Percentiles rank a stretch among this genome's conserved stretches.
Conservation (phyloP, 2,888 invertebrate species). For the Anarsia innoxiella region DNA sequence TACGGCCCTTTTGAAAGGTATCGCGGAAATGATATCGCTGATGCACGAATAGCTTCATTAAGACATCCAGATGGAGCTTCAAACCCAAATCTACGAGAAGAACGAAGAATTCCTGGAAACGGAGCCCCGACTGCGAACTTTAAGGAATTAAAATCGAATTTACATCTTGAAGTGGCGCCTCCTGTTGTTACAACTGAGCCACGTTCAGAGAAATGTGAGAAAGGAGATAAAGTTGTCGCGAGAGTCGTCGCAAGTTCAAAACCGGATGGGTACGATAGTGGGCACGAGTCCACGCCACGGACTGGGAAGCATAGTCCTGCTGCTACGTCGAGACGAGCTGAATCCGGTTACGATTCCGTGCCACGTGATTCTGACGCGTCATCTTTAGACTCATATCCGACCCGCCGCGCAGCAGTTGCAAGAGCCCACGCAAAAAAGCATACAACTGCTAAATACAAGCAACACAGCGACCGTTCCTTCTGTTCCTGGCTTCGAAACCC, state of each 20-base stretch:
- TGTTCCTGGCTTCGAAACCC: slow-evolving; percentile 86
- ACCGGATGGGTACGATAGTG: slow-evolving; percentile 87
- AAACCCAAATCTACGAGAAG: slow-evolving; percentile 89
- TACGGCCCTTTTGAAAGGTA: slow-evolving; percentile 81
- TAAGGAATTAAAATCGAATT: slow-evolving; percentile 70
- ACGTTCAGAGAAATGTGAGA: slow-evolving; percentile 76
- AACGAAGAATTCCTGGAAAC: slow-evolving; percentile 77
- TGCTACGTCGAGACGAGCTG: slow-evolving; percentile 85
- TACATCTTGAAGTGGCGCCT: slow-evolving; percentile 67
- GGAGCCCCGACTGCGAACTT: slow-evolving; percentile 76
- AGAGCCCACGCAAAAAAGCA: slow-evolving; percentile 71
- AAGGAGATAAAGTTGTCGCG: slow-evolving; percentile 78
- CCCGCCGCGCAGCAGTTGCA: slow-evolving; percentile 64
- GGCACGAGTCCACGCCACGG: slow-evolving; percentile 87
- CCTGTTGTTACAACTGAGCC: slow-evolving; percentile 77
- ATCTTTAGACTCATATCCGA: slow-evolving; percentile 83
- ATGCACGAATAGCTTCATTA: slow-evolving; percentile 80
- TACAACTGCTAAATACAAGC: slow-evolving; percentile 78
- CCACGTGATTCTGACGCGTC: slow-evolving; percentile 92
- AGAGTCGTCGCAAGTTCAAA: slow-evolving; percentile 79
- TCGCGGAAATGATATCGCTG: slow-evolving; percentile 66
- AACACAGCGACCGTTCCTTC: slow-evolving; percentile 81
- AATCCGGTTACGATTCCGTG: slow-evolving; percentile 94
- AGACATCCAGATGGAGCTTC: slow-evolving; percentile 95
- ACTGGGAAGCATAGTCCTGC: slow-evolving; percentile 88